These are phyloP conservation scores for Protonemura montana DNA, from an alignment of 2,888 invertebrate genomes.

Conservation along the genomic window DNA sequence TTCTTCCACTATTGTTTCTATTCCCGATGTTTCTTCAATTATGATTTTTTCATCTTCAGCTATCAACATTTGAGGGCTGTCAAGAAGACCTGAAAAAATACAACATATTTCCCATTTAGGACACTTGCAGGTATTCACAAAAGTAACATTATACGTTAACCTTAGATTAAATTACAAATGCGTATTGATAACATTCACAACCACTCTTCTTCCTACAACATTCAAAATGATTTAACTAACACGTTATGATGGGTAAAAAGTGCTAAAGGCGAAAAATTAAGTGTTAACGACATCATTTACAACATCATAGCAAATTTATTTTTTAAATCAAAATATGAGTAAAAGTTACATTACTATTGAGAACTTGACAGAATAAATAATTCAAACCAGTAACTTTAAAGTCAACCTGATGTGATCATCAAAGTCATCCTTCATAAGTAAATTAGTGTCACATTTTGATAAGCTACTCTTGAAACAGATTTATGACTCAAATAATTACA, in stretches of 20 bases:
- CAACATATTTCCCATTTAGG: background rate
- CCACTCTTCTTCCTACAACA: background rate
- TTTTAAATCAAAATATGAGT: background rate
- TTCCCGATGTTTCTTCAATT: conserved; percentile 48
- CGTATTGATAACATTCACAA: background rate
- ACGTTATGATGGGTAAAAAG: too few species aligned
- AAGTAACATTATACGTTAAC: background rate
- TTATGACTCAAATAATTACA: background rate
- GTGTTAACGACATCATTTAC: background rate
- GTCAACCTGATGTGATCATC: background rate
- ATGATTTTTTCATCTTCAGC: conserved; percentile 50
- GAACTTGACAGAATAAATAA: background rate
- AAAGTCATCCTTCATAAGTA: background rate
- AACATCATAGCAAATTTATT: background rate
- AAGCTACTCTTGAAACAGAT: background rate
- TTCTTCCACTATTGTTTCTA: conserved; percentile 48
- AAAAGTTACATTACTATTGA: background rate
- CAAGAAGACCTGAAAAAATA: conserved; percentile 46
- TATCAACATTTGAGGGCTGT: conserved; percentile 49
- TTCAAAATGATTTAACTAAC: background rate
- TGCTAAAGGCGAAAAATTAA: background rate
- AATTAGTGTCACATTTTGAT: background rate
- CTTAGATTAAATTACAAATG: too few species aligned
- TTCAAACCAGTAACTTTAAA: background rate
- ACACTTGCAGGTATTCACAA: background rate